A percentile compares a stretch with the other conserved stretches of the same genome.
These are phyloP conservation scores for Paramisgurnus dabryanus DNA, from an alignment of 2,113 vertebrate species.

Conservation along the genomic window DNA sequence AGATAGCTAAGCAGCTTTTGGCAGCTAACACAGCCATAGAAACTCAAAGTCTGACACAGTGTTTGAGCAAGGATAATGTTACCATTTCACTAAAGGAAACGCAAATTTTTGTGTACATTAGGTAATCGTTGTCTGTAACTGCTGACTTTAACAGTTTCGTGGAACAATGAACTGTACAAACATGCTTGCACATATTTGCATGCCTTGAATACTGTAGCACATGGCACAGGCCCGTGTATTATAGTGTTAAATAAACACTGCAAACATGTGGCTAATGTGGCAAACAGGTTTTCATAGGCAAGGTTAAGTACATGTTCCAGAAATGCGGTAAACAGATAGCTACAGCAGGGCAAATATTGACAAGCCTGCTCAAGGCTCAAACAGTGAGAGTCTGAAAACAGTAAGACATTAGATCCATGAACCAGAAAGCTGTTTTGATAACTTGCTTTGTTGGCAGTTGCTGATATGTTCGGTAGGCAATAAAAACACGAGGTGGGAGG, in stretches of 20 bases:
- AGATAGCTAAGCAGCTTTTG: no score
- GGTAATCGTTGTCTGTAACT: background rate
- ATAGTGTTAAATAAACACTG: background rate
- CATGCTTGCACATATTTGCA: slow-evolving; percentile 2
- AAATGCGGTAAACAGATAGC: background rate
- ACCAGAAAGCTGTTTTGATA: slow-evolving; percentile 9
- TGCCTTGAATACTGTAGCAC: background rate
- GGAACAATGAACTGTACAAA: background rate
- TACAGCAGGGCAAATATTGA: slow-evolving; percentile 37
- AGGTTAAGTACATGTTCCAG: background rate
- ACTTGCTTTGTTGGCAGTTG: slow-evolving; percentile 20
- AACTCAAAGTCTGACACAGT: no score
- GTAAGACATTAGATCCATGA: background rate
- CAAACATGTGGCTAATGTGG: background rate
- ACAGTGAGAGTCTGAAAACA: background rate
- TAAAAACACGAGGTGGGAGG: slow-evolving; percentile 1
- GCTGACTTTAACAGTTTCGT: background rate
- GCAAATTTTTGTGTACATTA: slow-evolving; percentile 3
- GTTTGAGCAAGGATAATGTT: background rate
- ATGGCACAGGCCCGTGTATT: background rate
- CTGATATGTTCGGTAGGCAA: slow-evolving; percentile 15
- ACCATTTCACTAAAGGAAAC: background rate
- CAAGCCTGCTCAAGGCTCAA: slow-evolving; percentile 7
- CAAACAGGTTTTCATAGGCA: background rate
- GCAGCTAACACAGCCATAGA: no score